Base-by-base conservation (phyloP, 2,113 vertebrate species). In the Okapia johnstoni region DNA sequence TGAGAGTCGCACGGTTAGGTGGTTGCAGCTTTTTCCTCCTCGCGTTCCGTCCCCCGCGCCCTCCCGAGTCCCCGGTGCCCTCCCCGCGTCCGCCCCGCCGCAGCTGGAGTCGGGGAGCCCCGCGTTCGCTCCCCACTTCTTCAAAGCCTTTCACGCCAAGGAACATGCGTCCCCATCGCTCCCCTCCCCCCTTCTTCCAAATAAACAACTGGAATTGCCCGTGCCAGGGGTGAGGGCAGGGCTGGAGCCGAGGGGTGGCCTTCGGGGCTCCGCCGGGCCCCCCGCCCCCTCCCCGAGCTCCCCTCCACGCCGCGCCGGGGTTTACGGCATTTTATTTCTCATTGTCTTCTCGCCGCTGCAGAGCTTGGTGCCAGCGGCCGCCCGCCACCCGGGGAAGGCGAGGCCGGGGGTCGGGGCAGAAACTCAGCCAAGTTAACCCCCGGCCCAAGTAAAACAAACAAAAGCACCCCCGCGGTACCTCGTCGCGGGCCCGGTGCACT, bases 331-430 rank as follows among this genome's bases (percentile, higher is more conserved):
- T 43, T 88, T 6, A n/a, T 87, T 58, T 55, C 92, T 96, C 95
- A 96, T 97, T 97, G 97, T 97, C 94, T 89, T 4, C 54, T 7
- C 54, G 90, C 46, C 92, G 3, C 93, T 5, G 94, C 94, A 19
- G 48, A 23, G 87, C 96, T 63, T 33, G 26, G 12, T 1, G 96
- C 93, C 14, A 19, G 17, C 83, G 11, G 86, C 89, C 2, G 94
- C 87, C 66, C 2, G 73, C 7, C 15, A 48, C 93, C 63, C 91
- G 54, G 80, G 83, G 28, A 6, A 48, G 13, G 10, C 61, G 66
- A 33, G 63, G 66, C 43, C 21, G 73, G 93, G 70, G 92, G 94
- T 25, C 81, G 54, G 12, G 40, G 33, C 48, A 25, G 50, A 76
- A 91, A 90, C 94, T 88, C 9, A 40, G 70, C 85, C 95, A 70